A percentile compares a stretch with the other conserved stretches of the same genome.
phyloP scores from a whole-genome alignment of 2,113 vertebrate genomes.

The Casuarius casuarius region DNA sequence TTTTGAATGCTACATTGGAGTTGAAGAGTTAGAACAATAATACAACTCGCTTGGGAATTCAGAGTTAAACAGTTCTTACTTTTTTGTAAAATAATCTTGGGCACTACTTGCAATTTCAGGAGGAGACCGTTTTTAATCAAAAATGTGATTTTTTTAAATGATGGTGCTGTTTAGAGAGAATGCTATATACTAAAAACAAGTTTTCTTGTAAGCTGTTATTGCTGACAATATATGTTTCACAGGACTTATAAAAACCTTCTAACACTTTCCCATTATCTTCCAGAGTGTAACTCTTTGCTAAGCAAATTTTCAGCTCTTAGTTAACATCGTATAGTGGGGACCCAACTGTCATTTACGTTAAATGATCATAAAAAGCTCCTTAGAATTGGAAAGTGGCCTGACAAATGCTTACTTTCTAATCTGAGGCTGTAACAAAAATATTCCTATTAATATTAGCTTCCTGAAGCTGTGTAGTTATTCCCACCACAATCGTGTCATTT shows the following conservation, averaged over 20 bases:
- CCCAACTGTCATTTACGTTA: background rate
- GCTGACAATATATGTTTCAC: background rate
- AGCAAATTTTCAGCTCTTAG: background rate
- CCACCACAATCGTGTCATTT: background rate
- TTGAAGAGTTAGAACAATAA: background rate
- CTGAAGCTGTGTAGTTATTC: background rate
- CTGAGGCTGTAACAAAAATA: background rate
- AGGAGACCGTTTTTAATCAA: background rate
- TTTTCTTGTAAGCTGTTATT: background rate
- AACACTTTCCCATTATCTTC: background rate
- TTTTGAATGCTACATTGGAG: background rate
- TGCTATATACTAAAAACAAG: background rate
- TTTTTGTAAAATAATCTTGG: background rate
- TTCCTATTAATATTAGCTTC: background rate
- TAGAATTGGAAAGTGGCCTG: background rate
- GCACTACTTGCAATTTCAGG: background rate
- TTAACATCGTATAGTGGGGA: background rate
- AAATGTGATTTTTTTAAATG: background rate
- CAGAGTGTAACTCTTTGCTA: background rate
- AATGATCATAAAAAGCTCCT: background rate
- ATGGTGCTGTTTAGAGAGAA: background rate
- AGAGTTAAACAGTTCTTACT: background rate
- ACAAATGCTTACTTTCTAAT: background rate
- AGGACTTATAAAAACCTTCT: background rate
- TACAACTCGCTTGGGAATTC: background rate